These are phyloP conservation scores for Fulmarus glacialis DNA, from an alignment of 2,113 vertebrate species.

Conservation along the genomic window DNA sequence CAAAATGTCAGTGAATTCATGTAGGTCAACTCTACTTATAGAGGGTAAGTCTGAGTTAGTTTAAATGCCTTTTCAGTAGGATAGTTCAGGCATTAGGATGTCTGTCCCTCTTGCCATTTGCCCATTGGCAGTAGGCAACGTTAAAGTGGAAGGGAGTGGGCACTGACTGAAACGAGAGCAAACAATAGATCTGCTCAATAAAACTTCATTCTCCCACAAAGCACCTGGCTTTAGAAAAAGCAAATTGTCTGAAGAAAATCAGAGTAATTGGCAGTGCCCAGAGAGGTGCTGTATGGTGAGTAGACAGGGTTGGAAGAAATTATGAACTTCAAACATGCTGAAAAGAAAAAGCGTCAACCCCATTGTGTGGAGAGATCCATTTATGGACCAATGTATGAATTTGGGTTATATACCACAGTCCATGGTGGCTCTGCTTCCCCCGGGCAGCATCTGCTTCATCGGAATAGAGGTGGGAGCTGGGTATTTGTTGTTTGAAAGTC, in stretches of 20 bases:
- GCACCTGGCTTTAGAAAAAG: not conserved
- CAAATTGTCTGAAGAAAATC: not conserved
- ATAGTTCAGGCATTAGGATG: not conserved
- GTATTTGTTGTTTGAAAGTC: not conserved
- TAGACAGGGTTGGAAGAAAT: not conserved
- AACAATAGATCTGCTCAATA: not conserved
- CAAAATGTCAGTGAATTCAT: not conserved
- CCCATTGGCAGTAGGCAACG: fast-evolving
- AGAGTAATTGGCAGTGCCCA: not conserved
- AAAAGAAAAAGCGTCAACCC: not conserved
- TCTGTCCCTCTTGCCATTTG: not conserved
- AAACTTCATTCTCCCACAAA: not conserved
- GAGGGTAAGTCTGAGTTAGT: not conserved
- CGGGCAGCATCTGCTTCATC: not conserved
- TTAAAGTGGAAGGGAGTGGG: not conserved
- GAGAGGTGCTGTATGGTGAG: not conserved
- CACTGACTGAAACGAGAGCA: fast-evolving
- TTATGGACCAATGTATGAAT: not conserved
- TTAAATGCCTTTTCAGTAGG: not conserved
- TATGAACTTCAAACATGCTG: not conserved
- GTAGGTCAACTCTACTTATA: not conserved
- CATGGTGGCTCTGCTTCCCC: not conserved
- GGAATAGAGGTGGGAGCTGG: no score
- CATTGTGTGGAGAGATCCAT: not conserved
- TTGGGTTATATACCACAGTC: fast-evolving